A percentile compares a stretch with the other conserved stretches of the same genome.
These are phyloP conservation scores for Bicyclus anynana DNA, from an alignment of 1,140 invertebrate genomes.

Conservation along the genomic window DNA sequence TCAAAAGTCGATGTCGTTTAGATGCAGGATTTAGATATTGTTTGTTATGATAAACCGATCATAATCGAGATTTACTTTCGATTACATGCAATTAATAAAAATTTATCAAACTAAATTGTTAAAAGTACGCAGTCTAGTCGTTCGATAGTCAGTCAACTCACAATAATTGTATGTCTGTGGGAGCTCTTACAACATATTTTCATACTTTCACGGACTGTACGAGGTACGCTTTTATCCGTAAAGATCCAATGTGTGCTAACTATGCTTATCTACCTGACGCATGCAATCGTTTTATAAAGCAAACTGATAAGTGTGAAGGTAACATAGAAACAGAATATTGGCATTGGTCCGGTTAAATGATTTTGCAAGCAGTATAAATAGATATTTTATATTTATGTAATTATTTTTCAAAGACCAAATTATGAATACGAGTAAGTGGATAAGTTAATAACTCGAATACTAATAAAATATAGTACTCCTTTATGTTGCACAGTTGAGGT, in stretches of 20 bases:
- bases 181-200: not conserved
- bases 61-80: no score
- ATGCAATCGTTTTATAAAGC: conserved; percentile 38
- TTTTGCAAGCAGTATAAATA: conserved; percentile 2
- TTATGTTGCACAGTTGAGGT: conserved; percentile 24
- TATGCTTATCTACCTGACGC: conserved; percentile 39
- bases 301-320: conserved; percentile 39
- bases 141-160: no score
- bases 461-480: conserved; percentile 10
- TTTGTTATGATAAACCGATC: no score
- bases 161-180: not conserved
- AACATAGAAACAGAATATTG: conserved; percentile 36
- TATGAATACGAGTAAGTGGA: not conserved
- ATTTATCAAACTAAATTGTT: no score
- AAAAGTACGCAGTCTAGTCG: no score
- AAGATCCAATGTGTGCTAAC: conserved; percentile 26
- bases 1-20: no score
- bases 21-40: no score
- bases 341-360: conserved; percentile 30
- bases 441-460: conserved; percentile 42
- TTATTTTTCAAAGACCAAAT: conserved; percentile 1
- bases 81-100: no score
- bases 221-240: conserved; percentile 14
- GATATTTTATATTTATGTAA: not conserved
- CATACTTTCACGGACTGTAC: not conserved